Percentiles rank a stretch among this genome's conserved stretches.
phyloP scores from a whole-genome alignment of 2,113 vertebrate genomes.

The Cyphomyrus plagiostoma region DNA sequence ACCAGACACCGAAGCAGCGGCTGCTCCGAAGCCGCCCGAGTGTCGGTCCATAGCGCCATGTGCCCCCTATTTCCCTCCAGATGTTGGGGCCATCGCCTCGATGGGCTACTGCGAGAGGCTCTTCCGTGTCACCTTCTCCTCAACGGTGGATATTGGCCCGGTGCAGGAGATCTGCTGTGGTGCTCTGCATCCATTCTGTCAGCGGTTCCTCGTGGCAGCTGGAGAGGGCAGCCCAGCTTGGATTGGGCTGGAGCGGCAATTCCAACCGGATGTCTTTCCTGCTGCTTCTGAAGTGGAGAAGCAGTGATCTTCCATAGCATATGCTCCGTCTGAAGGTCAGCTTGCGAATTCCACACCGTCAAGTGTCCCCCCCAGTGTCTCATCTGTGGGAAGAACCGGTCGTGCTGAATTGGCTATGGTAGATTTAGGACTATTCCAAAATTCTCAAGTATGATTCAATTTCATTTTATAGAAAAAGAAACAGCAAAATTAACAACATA shows the following conservation, averaged over 20 bases:
- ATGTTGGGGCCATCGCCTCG: neutral
- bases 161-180: constrained; percentile 43
- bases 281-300: constrained; percentile 25
- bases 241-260: constrained; percentile 44
- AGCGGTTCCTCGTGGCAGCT: constrained; percentile 53
- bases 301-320: constrained; percentile 49
- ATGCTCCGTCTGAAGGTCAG: constrained; percentile 64
- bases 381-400: constrained; percentile 1
- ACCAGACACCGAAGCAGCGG: constrained; percentile 61
- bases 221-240: constrained; percentile 54
- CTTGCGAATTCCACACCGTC: constrained; percentile 50
- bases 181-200: constrained; percentile 32
- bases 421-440: neutral
- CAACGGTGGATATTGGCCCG: constrained; percentile 41
- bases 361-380: constrained; percentile 9
- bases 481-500: neutral
- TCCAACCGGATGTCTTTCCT: constrained; percentile 13
- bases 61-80: constrained; percentile 18
- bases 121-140: constrained; percentile 52
- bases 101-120: constrained; percentile 49
- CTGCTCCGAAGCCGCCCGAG: constrained; percentile 63
- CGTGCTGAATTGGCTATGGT: neutral
- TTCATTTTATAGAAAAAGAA: neutral
- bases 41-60: constrained; percentile 30
- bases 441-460: neutral